Evolutionary conservation across 1,140 invertebrate species (phyloP), one percentile per base, ranked within the genome.

Genomic region (Diorhabda carinulata): DNA sequence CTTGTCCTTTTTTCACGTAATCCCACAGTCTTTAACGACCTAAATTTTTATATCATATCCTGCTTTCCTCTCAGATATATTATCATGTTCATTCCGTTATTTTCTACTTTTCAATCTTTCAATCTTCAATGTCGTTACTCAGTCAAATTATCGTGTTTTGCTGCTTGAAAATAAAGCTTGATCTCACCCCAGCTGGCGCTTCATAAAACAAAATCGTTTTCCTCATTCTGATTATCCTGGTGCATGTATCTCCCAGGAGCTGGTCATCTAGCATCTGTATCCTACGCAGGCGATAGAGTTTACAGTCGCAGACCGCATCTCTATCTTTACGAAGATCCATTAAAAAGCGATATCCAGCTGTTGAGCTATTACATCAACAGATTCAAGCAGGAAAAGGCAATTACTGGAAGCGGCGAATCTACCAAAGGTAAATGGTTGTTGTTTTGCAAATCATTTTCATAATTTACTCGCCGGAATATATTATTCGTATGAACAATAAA

Each of bases 231-330:
- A n/a, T 25, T 6, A 9, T 8, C 43, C 6, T 56, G 5, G 10
- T 25, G 25, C 63, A 60, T 62, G 42, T 62, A 43, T 56, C 43
- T 41, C 68, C 57, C 74, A 88, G 87, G 87, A 80, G 84, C 83
- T 78, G 91, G 91, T 69, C 87, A 90, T 83, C 83, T 93, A 78
- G 87, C 92, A 56, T 91, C 90, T 81, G 85, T 93, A 74, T 87
- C 89, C 76, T 92, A 91, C 81, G 88, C 90, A 78, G 92, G 90
- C 73, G 90, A 89, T 73, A 91, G 87, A 79, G 87, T 87, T 44
- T 90, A 91, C 80, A 87, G 89, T 71, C 86, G 88, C 76, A 88
- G 92, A 77, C 86, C 85, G 68, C 85, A 89, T n/a, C 84, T 89
- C 74, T 88, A 86, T 82, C 86, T 87, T 76, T 84, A 90, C 75